Evolutionary conservation across 2,113 vertebrate genomes (phyloP).

Genomic region (Baryphthengus martii): DNA sequence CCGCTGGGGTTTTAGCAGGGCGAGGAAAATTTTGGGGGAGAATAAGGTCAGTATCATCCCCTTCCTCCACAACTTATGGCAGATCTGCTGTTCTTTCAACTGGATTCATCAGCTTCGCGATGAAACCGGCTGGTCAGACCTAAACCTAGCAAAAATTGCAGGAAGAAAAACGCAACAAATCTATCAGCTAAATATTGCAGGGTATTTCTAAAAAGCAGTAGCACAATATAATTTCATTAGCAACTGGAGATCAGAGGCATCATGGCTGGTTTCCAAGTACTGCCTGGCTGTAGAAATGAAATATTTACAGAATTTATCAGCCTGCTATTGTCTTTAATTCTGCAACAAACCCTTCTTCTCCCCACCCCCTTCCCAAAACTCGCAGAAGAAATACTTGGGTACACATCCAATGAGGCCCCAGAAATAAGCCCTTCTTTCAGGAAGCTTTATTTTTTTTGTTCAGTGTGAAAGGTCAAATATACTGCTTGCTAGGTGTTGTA

Average conservation of each 20-base stretch:
- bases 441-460: neutral
- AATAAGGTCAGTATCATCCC: accelerated
- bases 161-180: neutral
- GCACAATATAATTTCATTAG: neutral
- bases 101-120: neutral
- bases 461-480: neutral
- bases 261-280: neutral
- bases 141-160: neutral
- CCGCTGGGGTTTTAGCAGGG: accelerated
- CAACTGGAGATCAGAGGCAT: neutral
- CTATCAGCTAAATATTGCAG: neutral
- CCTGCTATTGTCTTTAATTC: neutral
- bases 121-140: neutral
- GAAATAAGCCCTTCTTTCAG: neutral
- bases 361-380: neutral
- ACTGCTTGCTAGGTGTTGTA: neutral
- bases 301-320: neutral
- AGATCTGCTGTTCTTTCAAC: neutral
- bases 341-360: neutral
- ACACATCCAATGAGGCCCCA: accelerated
- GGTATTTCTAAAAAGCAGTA: neutral
- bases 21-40: accelerated
- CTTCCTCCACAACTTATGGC: accelerated
- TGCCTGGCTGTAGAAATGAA: neutral
- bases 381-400: neutral